phyloP scores from a whole-genome alignment of 2,888 invertebrate species.

The Mesoligia furuncula region DNA sequence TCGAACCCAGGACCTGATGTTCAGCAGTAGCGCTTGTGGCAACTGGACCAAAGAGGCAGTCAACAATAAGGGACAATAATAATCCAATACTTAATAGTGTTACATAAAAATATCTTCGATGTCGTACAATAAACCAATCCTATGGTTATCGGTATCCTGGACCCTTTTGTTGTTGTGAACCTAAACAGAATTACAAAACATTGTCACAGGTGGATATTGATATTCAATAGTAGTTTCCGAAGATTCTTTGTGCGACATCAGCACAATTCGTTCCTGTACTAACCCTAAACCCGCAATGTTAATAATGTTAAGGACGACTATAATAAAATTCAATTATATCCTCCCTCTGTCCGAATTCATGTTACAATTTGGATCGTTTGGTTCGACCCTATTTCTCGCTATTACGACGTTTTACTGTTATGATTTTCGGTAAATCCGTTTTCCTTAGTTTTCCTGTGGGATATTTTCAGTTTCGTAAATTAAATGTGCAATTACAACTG shows the following conservation, averaged over 20 bases:
- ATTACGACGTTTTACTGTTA: constrained; percentile 69
- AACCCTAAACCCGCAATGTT: constrained; percentile 72
- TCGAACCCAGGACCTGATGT: not conserved
- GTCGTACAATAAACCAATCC: not conserved
- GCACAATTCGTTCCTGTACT: constrained; percentile 70
- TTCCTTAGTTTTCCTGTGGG: constrained; percentile 57
- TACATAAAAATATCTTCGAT: not conserved
- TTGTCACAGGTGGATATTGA: constrained; percentile 75
- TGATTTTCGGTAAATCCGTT: constrained; percentile 68
- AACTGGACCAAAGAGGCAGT: not conserved
- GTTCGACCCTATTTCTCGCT: constrained; percentile 68
- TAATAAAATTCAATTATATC: constrained; percentile 80
- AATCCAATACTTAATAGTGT: not conserved
- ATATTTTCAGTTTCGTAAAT: constrained; percentile 20
- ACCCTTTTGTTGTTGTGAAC: constrained; percentile 66
- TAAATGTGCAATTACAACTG: constrained; percentile 5
- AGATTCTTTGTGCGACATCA: constrained; percentile 73
- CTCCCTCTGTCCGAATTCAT: constrained; percentile 69
- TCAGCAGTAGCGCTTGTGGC: not conserved
- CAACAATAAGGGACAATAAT: not conserved
- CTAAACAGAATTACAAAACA: constrained; percentile 68
- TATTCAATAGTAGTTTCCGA: constrained; percentile 73
- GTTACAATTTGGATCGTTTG: constrained; percentile 69
- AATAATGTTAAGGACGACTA: constrained; percentile 74
- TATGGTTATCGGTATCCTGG: not conserved